phyloP scores from a whole-genome alignment of 2,113 vertebrate species.

The Galemys pyrenaicus region DNA sequence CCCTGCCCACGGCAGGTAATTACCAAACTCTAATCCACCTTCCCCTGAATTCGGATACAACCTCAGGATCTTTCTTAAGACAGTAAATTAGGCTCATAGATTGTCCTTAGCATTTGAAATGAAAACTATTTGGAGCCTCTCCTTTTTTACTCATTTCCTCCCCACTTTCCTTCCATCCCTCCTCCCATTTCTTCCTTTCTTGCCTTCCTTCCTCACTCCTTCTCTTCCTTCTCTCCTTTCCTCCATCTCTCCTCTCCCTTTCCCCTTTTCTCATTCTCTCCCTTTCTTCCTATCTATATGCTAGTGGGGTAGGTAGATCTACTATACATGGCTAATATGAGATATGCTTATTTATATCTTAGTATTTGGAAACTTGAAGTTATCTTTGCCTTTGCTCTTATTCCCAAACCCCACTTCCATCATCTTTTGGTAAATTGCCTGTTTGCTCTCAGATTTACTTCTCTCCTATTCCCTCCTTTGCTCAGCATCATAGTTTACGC shows the following conservation, averaged over 20 bases:
- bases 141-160: neutral
- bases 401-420: neutral
- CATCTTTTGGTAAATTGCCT: neutral
- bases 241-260: too few relatives aligned
- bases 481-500: neutral
- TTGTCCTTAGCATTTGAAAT: neutral
- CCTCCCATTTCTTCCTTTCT: too few relatives aligned
- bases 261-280: too few relatives aligned
- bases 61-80: neutral
- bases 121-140: neutral
- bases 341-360: neutral
- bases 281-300: neutral
- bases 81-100: neutral
- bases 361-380: neutral
- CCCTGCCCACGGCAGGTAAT: accelerated
- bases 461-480: neutral
- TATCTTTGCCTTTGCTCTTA: neutral
- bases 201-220: neutral
- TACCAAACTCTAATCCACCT: neutral
- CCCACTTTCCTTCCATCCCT: neutral
- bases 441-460: neutral
- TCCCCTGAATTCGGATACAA: neutral
- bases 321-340: neutral
- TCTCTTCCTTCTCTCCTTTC: neutral
- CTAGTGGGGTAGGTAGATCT: neutral